These are phyloP conservation scores for Hypselothyrea guttata DNA, from an alignment of 2,888 invertebrate species.

Conservation along the genomic window DNA sequence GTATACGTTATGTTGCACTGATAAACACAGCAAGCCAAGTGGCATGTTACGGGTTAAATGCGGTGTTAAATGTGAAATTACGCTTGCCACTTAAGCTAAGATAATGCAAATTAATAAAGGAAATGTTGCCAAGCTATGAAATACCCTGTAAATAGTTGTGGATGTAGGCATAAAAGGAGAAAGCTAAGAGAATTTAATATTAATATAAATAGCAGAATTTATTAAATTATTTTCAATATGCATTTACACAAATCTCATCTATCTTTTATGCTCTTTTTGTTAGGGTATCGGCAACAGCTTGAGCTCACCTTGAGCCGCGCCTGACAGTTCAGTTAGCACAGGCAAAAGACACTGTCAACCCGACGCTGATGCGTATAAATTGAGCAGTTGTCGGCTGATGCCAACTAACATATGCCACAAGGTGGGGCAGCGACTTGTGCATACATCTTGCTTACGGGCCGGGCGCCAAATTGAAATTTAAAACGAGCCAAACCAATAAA, in stretches of 20 bases:
- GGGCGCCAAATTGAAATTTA: slow-evolving; percentile 78
- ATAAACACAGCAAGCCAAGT: slow-evolving; percentile 64
- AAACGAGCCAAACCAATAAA: slow-evolving; percentile 78
- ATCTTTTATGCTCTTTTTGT: too few species aligned
- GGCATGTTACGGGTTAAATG: slow-evolving; percentile 71
- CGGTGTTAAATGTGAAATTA: slow-evolving; percentile 61
- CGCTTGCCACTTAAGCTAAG: too few species aligned
- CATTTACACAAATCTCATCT: not conserved
- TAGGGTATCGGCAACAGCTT: too few species aligned
- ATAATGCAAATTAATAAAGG: too few species aligned
- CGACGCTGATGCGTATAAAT: slow-evolving; percentile 75
- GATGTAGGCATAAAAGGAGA: too few species aligned
- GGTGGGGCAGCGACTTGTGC: slow-evolving; percentile 41
- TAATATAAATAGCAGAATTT: too few species aligned
- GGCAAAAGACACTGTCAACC: slow-evolving; percentile 57
- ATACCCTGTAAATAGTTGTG: too few species aligned
- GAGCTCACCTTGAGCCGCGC: slow-evolving; percentile 15
- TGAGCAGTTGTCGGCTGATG: slow-evolving; percentile 58
- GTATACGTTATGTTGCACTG: slow-evolving; percentile 49
- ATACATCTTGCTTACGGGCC: slow-evolving; percentile 72
- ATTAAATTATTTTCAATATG: not conserved
- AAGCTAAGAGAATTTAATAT: too few species aligned
- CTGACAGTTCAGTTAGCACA: slow-evolving; percentile 78
- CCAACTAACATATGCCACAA: slow-evolving; percentile 50
- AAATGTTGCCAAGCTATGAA: too few species aligned